Evolutionary conservation across 2,113 vertebrate genomes (phyloP).

Genomic region (Nothoprocta pentlandii): DNA sequence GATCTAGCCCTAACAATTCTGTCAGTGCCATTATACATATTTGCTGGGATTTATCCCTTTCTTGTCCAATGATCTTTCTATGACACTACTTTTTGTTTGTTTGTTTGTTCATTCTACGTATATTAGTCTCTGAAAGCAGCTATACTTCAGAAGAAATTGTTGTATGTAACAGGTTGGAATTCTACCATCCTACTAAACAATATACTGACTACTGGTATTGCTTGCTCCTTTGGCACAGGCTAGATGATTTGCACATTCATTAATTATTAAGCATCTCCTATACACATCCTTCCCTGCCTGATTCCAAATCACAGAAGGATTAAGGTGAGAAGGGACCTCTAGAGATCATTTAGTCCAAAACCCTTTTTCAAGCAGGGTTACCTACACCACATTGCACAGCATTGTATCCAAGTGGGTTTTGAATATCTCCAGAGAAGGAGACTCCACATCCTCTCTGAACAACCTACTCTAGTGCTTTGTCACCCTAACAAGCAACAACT

Average conservation of each 20-base stretch:
- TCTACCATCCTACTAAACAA: background rate
- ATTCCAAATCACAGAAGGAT: no score
- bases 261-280: conserved; percentile 53
- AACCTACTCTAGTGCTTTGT: no score
- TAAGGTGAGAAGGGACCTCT: no score
- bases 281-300: background rate
- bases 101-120: background rate
- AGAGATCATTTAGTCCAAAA: no score
- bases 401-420: no score
- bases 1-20: background rate
- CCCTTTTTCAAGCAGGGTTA: no score
- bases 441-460: no score
- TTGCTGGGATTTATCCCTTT: background rate
- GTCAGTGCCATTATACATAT: background rate
- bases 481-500: no score
- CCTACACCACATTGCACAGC: no score
- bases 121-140: background rate
- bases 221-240: background rate
- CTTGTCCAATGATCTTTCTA: background rate
- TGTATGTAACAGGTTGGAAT: background rate
- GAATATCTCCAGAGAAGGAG: no score
- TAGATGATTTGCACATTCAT: conserved; percentile 60
- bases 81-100: background rate
- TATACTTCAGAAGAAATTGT: background rate
- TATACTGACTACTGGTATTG: conserved; percentile 1